These are phyloP conservation scores for Catocala nupta DNA, from an alignment of 2,888 invertebrate species.

Conservation along the genomic window DNA sequence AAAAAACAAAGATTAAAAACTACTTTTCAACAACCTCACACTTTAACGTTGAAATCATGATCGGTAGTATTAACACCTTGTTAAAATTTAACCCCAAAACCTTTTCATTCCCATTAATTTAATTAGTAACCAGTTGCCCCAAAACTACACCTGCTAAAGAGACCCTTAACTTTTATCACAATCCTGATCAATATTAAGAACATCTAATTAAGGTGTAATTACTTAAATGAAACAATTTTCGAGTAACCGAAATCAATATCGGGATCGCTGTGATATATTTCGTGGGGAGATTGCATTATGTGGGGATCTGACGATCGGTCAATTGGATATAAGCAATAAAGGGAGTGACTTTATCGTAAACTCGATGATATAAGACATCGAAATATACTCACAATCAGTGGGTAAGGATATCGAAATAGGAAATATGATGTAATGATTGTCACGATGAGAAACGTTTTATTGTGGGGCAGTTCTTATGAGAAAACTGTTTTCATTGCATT, in stretches of 20 bases:
- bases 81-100: not conserved
- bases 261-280: constrained; percentile 3
- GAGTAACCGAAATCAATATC: constrained; percentile 19
- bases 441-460: not conserved
- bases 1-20: too few species aligned
- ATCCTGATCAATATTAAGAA: constrained; percentile 7
- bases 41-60: too few species aligned
- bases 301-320: constrained; percentile 11
- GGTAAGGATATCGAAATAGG: constrained; percentile 24
- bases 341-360: constrained; percentile 5
- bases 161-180: constrained; percentile 3
- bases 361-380: constrained; percentile 13
- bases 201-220: constrained; percentile 2
- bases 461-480: not conserved
- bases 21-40: too few species aligned
- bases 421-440: constrained; percentile 24
- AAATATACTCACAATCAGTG: constrained; percentile 25
- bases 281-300: constrained; percentile 15
- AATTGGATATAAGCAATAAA: constrained; percentile 27
- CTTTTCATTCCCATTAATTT: not conserved
- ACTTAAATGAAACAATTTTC: constrained; percentile 11
- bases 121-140: not conserved
- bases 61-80: too few species aligned
- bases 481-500: too few species aligned
- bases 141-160: constrained; percentile 4